Evolutionary conservation across 2,113 vertebrate genomes (phyloP).

Genomic region (Gymnocephalus cernua): DNA sequence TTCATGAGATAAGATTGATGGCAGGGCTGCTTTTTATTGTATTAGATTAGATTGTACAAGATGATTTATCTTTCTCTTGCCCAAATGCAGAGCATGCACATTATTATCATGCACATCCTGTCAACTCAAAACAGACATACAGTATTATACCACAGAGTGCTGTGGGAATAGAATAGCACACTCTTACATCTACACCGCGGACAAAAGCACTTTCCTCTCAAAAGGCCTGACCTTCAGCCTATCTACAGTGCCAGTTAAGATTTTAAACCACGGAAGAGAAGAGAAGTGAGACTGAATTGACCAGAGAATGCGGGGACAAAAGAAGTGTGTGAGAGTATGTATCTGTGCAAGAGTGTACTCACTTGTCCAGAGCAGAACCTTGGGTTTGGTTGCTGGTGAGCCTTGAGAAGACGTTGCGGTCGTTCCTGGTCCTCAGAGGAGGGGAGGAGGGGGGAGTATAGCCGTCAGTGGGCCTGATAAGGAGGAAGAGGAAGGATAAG

Average conservation of each 20-base stretch:
- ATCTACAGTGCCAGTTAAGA: conserved; percentile 9
- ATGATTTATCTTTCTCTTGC: background rate
- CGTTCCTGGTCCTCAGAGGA: conserved; percentile 92
- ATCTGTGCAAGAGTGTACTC: conserved; percentile 72
- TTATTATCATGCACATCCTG: conserved; percentile 12
- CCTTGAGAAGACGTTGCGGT: conserved; percentile 97
- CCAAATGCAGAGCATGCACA: conserved; percentile 1
- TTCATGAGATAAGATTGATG: conserved; percentile 21
- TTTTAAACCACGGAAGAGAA: conserved; percentile 2
- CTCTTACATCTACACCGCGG: conserved; percentile 15
- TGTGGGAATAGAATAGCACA: background rate
- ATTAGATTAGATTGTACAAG: background rate
- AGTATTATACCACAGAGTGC: background rate
- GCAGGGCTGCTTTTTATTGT: conserved; percentile 12
- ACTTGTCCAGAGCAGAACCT: conserved; percentile 98
- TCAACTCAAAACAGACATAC: conserved; percentile 4
- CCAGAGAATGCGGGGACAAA: conserved; percentile 9
- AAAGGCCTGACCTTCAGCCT: conserved; percentile 49
- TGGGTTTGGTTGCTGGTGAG: conserved; percentile 96
- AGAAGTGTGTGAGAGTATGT: conserved; percentile 1
- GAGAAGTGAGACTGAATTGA: conserved; percentile 24
- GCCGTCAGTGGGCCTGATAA: conserved; percentile 90
- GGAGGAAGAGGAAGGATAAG: background rate
- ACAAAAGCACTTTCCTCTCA: conserved; percentile 43
- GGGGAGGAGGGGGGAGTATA: conserved; percentile 96